These are phyloP conservation scores for Pegea sp. DNA, from an alignment of 23 tunicate species.

Conservation along the genomic window DNA sequence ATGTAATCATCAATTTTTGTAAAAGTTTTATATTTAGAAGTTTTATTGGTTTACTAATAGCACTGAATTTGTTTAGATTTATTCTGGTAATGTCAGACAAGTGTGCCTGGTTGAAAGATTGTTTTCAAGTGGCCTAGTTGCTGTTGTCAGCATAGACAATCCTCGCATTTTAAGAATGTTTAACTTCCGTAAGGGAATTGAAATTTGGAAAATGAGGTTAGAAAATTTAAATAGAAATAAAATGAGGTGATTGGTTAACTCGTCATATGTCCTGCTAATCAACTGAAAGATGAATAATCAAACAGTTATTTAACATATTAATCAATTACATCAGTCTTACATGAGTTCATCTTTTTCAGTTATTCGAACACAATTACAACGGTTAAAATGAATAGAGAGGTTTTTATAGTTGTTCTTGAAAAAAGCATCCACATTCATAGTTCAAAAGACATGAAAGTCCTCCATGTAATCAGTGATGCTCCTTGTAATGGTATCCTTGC, in stretches of 20 bases:
- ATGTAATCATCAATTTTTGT: too few species aligned
- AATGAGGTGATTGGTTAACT: too few species aligned
- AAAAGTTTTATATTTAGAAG: too few species aligned
- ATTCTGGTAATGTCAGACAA: constrained; percentile 19
- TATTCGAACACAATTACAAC: constrained; percentile 52
- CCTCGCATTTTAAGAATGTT: too few species aligned
- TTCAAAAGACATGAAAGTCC: constrained; percentile 45
- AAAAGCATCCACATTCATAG: constrained; percentile 46
- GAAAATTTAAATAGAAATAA: constrained; percentile 1
- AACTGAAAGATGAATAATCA: too few species aligned
- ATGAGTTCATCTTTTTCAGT: too few species aligned
- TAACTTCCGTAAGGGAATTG: too few species aligned
- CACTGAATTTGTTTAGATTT: constrained; percentile 11
- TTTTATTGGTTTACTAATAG: too few species aligned
- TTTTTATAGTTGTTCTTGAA: constrained; percentile 53
- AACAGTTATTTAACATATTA: too few species aligned
- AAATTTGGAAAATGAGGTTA: background rate
- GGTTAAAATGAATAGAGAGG: constrained; percentile 52
- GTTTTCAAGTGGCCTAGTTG: constrained; percentile 49
- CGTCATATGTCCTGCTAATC: too few species aligned
- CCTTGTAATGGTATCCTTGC: constrained; percentile 75
- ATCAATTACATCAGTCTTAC: too few species aligned
- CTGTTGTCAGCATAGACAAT: constrained; percentile 42
- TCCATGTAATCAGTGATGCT: constrained; percentile 52
- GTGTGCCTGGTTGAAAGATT: constrained; percentile 58